phyloP scores from a whole-genome alignment of 2,888 invertebrate genomes.

The Plebejus anna region DNA sequence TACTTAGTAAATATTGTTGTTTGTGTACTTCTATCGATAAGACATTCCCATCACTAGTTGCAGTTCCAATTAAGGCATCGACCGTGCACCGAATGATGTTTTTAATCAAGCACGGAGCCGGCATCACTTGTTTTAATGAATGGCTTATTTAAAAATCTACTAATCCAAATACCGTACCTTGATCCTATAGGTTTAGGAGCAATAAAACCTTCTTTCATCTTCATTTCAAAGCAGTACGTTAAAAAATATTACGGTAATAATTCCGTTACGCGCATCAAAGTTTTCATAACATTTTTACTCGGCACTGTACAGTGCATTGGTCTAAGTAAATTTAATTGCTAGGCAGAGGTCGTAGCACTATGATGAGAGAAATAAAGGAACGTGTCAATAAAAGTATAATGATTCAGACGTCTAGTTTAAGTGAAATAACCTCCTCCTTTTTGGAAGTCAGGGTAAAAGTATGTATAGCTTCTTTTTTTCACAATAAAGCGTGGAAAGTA shows the following conservation, averaged over 20 bases:
- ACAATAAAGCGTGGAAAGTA: background rate
- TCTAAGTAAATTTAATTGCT: slow-evolving; percentile 16
- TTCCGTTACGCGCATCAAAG: slow-evolving; percentile 24
- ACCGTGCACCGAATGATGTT: slow-evolving; percentile 72
- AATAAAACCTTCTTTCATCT: slow-evolving; percentile 38
- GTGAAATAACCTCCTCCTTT: background rate
- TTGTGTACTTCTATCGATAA: slow-evolving; percentile 33
- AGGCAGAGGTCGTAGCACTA: slow-evolving; percentile 5
- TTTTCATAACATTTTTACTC: slow-evolving; percentile 27
- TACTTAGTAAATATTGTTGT: background rate
- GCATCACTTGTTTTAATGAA: slow-evolving; percentile 52
- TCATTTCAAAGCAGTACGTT: slow-evolving; percentile 28
- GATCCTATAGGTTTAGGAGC: slow-evolving; percentile 35
- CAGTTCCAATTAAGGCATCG: slow-evolving; percentile 77
- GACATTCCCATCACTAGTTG: slow-evolving; percentile 46
- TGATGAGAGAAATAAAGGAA: background rate
- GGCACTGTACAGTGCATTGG: slow-evolving; percentile 10
- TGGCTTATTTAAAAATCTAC: slow-evolving; percentile 40
- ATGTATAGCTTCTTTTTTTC: background rate
- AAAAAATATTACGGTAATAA: slow-evolving; percentile 30
- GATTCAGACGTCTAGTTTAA: background rate
- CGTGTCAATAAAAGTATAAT: background rate
- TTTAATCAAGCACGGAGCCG: slow-evolving; percentile 72
- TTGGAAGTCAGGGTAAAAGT: too few relatives aligned
- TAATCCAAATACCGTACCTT: slow-evolving; percentile 38